Evolutionary conservation across 2,797 vertebrate genomes (phyloP).

Genomic region (Alosa sapidissima): DNA sequence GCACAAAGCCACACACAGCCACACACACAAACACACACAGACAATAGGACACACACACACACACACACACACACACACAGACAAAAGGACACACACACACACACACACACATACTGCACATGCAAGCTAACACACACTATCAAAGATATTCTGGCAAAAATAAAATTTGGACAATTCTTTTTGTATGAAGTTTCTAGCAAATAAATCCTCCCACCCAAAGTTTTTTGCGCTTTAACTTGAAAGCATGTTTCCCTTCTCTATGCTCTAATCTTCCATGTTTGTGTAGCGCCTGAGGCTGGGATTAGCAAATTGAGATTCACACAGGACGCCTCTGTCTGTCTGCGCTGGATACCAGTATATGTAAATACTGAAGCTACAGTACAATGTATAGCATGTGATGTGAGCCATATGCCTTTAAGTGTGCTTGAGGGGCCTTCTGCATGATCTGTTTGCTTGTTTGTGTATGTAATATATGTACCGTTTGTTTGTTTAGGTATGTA

Average conservation of each 20-base stretch:
- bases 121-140: not conserved
- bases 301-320: conserved; percentile 4
- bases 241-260: not conserved
- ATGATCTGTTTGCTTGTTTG: not conserved
- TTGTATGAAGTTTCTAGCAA: not conserved
- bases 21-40: not conserved
- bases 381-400: not conserved
- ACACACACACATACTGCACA: not conserved
- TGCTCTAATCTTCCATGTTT: conserved; percentile 2
- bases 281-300: not conserved
- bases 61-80: not conserved
- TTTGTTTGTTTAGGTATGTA: too few relatives aligned
- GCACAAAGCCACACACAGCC: not conserved
- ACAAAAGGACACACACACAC: not conserved
- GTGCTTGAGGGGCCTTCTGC: too few relatives aligned
- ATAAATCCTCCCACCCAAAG: not conserved
- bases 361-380: not conserved
- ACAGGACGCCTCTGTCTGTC: not conserved
- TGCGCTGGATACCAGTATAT: not conserved
- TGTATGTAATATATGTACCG: too few relatives aligned
- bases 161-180: not conserved
- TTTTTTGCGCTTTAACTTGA: not conserved
- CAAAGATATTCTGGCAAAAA: not conserved
- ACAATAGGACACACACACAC: not conserved
- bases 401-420: not conserved